Base-by-base conservation (phyloP, 2,888 invertebrate genomes). In the Acholoe squamosa region DNA sequence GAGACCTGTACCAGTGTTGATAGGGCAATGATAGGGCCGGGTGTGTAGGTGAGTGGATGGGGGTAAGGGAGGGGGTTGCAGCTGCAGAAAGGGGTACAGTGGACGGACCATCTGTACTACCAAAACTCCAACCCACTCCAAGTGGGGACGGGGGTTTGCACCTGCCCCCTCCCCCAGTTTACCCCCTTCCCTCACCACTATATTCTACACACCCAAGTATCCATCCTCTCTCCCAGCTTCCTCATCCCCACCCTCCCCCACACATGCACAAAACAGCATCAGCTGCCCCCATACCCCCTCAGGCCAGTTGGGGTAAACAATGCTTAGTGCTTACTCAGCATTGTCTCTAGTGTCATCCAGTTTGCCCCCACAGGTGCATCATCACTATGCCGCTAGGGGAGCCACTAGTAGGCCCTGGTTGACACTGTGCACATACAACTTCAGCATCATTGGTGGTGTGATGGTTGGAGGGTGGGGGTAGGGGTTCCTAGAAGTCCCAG, bases 241-340 rank as follows among this genome's bases (percentile, higher is more conserved):
- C 71, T 0, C 71, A 25, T 14, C 12, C 71, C 0, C 71, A 16
- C 25, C 71, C 71, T 16, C 28, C 28, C 25, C 71, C 71, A 25
- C 71, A 28, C 71, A 14, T 16, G 3, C 31, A 25, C 71, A 25
- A 25, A 71, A 25, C 71, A 25, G 3, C 71, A 28, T 71, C 71
- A 71, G 28, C 71, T 71, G 71, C 31, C 61, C 61, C 61, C 14
- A 71, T 71, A 71, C 14, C 71, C 71, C 71, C 71, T 71, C 71
- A 14, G 71, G 71, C 71, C 14, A 28, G 28, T 14, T 5, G 31
- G 14, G n/a, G 31, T 25, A 71, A 25, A 71, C 71, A 71, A 71
- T 28, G 31, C 28, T 25, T 25, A 0, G 12, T n/a, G 61, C 61
- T 43, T n/a, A 19, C 61, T 19, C 3, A n/a, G 61, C 31, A 71